Evolutionary conservation across 92 coral and sea anemone species (phyloP).

Genomic region (Bergia sp.): DNA sequence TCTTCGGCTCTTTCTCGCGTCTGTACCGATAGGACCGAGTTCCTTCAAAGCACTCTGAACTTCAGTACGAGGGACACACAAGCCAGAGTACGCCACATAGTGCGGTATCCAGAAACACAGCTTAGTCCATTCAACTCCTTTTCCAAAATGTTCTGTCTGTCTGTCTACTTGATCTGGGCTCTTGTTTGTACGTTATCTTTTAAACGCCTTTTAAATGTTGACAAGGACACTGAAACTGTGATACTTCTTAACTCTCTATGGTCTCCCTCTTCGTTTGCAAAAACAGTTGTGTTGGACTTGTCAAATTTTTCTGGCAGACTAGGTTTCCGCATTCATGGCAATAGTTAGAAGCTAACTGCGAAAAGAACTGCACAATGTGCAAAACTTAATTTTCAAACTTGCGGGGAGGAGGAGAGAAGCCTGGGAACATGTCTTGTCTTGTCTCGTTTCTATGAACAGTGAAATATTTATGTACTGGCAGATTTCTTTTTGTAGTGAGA

Average conservation of each 20-base stretch:
- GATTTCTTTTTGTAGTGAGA: too few species aligned
- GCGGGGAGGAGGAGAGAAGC: too few species aligned
- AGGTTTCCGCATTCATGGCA: too few species aligned
- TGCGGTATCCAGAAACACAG: constrained; percentile 54
- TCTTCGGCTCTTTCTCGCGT: constrained; percentile 56
- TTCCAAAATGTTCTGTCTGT: constrained; percentile 24
- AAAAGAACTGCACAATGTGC: too few species aligned
- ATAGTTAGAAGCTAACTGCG: too few species aligned
- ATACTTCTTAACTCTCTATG: constrained; percentile 53
- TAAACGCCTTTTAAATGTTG: constrained; percentile 61
- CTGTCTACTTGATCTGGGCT: constrained; percentile 36
- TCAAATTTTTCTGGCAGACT: too few species aligned
- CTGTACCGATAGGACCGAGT: constrained; percentile 56
- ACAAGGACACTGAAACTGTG: constrained; percentile 57
- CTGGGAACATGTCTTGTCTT: too few species aligned
- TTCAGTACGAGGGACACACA: constrained; percentile 61
- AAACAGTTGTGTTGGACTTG: too few species aligned
- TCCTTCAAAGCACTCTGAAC: constrained; percentile 59
- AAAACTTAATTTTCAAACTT: too few species aligned
- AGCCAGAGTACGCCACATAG: constrained; percentile 71
- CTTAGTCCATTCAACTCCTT: constrained; percentile 68
- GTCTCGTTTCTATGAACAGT: too few species aligned
- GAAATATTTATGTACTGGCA: too few species aligned
- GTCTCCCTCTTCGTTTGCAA: neutral
- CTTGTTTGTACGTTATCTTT: constrained; percentile 34